Evolutionary conservation across 1,140 invertebrate species (phyloP), one percentile per base, ranked within the genome.

Genomic region (Sweltsa coloradensis): DNA sequence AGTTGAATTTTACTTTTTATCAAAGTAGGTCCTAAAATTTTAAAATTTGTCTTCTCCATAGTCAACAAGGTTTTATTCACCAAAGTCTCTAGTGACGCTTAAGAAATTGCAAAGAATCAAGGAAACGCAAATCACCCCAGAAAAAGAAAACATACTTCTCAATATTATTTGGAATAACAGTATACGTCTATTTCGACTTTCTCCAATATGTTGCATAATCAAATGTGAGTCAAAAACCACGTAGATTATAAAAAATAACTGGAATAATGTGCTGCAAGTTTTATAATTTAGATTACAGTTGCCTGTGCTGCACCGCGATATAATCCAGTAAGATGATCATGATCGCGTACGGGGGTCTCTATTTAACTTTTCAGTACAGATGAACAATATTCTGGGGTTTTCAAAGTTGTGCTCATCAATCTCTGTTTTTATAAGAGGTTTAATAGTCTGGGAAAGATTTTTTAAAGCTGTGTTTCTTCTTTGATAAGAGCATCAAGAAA

Each of bases 41-140:
- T 14, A 41, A 37, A 22, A 51, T 49, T 29, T n/a, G n/a, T n/a
- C n/a, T n/a, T n/a, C n/a, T n/a, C 4, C 18, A 43, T 50, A 50
- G 7, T 44, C 4, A 5, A 29, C 14, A 2, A 54, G 9, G 34
- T n/a, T n/a, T 40, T 34, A 34, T 55, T 46, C 1, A 49, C 47
- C 11, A 62, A 43, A 16, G 56, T 55, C 18, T 55, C 55, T 36
- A 57, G 37, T 7, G 47, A 49, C 22, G 51, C 43, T 49, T 18
- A 51, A 62, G 53, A 46, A 62, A 62, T 47, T 52, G 36, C 55
- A 55, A 60, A 22, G 55, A 57, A 49, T 61, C 60, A 23, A 61
- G 25, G 52, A 63, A 63, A 27, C 55, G 41, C 22, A 62, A 42
- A n/a, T 5, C 5, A 5, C n/a, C 3, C 23, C 23, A 19, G 36